These are phyloP conservation scores for Mus spretus DNA, from an alignment of 2,797 vertebrate species.

Conservation along the genomic window DNA sequence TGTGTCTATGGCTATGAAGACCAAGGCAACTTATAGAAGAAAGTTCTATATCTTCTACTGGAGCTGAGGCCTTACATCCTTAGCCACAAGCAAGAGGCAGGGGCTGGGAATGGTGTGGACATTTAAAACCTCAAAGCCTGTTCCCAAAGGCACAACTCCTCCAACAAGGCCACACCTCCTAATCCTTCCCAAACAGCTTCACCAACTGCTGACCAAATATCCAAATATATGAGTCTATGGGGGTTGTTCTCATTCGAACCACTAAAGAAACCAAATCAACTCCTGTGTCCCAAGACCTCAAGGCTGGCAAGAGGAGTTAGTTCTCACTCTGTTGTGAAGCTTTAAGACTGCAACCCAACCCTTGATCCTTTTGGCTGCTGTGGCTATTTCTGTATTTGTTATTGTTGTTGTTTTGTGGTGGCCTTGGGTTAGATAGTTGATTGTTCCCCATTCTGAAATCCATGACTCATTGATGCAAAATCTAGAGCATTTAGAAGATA, in stretches of 20 bases:
- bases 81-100: neutral
- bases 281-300: neutral
- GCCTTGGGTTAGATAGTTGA: neutral
- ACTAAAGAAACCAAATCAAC: conserved; percentile 5
- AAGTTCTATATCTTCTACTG: neutral
- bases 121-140: neutral
- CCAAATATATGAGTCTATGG: neutral
- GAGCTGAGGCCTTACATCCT: neutral
- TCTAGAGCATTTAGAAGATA: neutral
- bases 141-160: neutral
- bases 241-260: neutral
- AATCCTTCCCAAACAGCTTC: neutral
- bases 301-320: neutral
- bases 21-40: neutral
- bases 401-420: neutral
- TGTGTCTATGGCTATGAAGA: neutral
- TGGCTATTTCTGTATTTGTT: no score
- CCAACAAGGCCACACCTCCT: neutral
- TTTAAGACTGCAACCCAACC: neutral
- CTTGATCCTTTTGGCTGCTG: neutral
- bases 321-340: neutral
- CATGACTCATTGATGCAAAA: neutral
- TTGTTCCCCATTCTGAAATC: neutral
- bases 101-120: neutral
- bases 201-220: neutral